A percentile compares a stretch with the other conserved stretches of the same genome.
phyloP scores from a whole-genome alignment of 2,888 invertebrate species.

The Achlya flavicornis region DNA sequence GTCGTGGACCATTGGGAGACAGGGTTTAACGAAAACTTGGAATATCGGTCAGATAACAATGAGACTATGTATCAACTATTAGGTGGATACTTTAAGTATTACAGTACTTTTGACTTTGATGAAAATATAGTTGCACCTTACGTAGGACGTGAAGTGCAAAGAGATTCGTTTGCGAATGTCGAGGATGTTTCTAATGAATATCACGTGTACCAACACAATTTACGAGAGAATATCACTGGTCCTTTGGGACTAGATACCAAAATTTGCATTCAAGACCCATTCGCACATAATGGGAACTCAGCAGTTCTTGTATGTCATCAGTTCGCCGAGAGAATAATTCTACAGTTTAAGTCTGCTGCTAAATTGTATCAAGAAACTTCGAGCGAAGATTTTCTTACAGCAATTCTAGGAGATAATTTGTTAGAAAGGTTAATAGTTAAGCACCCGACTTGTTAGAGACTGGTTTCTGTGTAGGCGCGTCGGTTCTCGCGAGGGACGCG shows the following conservation, averaged over 20 bases:
- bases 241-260: constrained; percentile 52
- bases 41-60: constrained; percentile 33
- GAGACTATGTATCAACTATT: constrained; percentile 78
- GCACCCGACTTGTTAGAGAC: background rate
- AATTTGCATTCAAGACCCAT: constrained; percentile 86
- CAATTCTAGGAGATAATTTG: constrained; percentile 23
- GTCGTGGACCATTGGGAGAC: constrained; percentile 84
- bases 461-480: no score
- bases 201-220: constrained; percentile 61
- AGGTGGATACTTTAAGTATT: constrained; percentile 86
- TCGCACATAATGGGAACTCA: constrained; percentile 82
- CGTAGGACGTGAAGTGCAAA: constrained; percentile 75
- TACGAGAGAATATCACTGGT: constrained; percentile 30
- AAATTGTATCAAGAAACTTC: constrained; percentile 33
- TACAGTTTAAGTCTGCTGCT: constrained; percentile 40
- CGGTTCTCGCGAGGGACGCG: no score
- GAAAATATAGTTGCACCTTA: constrained; percentile 84
- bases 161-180: constrained; percentile 54
- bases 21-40: constrained; percentile 67
- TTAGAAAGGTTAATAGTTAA: background rate
- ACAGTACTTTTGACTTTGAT: constrained; percentile 81
- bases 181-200: constrained; percentile 50
- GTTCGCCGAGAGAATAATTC: constrained; percentile 35
- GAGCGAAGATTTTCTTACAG: constrained; percentile 33
- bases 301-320: constrained; percentile 48